phyloP scores from a whole-genome alignment of 1,140 invertebrate species.

The Spodoptera litura region DNA sequence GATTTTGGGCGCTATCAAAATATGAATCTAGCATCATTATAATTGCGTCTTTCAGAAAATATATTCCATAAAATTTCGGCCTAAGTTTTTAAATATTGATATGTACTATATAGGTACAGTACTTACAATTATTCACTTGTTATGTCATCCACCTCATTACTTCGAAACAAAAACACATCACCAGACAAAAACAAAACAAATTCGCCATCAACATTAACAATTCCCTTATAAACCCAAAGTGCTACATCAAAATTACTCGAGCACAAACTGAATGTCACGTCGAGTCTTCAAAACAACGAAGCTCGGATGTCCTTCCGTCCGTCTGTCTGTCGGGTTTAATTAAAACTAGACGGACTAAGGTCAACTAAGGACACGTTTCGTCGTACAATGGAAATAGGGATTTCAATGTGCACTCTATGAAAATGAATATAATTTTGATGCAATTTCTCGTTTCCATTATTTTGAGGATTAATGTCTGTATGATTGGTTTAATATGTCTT shows the following conservation, averaged over 20 bases:
- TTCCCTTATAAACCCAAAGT: constrained; percentile 9
- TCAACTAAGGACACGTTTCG: constrained; percentile 14
- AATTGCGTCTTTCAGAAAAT: too few species aligned
- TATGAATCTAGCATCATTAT: too few species aligned
- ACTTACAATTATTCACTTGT: too few species aligned
- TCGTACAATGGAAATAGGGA: constrained; percentile 25
- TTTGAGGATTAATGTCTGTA: not conserved
- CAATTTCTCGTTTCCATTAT: constrained; percentile 2
- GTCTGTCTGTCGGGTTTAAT: constrained; percentile 31
- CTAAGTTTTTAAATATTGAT: too few species aligned
- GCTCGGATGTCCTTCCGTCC: constrained; percentile 30
- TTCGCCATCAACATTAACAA: not conserved
- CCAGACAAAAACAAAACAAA: not conserved
- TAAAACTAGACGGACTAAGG: constrained; percentile 42
- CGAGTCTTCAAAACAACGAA: constrained; percentile 22
- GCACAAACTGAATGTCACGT: constrained; percentile 1
- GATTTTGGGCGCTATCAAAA: too few species aligned
- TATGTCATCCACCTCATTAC: not conserved
- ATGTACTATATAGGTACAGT: too few species aligned
- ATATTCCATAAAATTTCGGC: too few species aligned
- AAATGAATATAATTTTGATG: constrained; percentile 30
- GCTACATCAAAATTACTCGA: constrained; percentile 18
- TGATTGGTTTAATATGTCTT: not conserved
- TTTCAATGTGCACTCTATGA: constrained; percentile 26
- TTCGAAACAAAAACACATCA: not conserved